These are phyloP conservation scores for Drosophila triauraria DNA, from an alignment of 1,140 invertebrate species.

Conservation along the genomic window DNA sequence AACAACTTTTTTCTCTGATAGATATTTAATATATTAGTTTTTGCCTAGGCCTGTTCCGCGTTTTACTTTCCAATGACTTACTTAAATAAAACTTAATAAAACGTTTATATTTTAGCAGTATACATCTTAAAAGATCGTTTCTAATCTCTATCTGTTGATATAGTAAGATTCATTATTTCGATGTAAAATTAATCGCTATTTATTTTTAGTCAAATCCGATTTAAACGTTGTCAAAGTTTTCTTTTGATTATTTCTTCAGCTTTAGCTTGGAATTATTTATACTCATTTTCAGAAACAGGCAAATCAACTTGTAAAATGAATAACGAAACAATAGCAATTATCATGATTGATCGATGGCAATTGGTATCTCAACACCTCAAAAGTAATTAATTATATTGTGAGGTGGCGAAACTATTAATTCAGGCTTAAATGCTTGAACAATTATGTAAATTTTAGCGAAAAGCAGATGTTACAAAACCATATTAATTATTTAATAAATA, in stretches of 20 bases:
- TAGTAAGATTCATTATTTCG: too few species aligned
- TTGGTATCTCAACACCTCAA: conserved; percentile 13
- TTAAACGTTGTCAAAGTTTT: not conserved
- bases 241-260: not conserved
- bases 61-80: not conserved
- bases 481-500: not conserved
- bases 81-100: not conserved
- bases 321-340: conserved; percentile 6
- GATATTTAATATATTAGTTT: not conserved
- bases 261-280: not conserved
- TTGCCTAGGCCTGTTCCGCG: not conserved
- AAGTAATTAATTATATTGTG: conserved; percentile 7
- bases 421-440: not conserved
- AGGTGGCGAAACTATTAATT: conserved; percentile 20
- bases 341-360: conserved; percentile 25
- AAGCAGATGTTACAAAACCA: not conserved
- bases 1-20: conserved; percentile 1
- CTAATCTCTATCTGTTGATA: not conserved
- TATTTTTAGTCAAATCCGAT: not conserved
- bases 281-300: not conserved
- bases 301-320: not conserved
- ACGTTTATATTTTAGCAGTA: not conserved
- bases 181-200: not conserved
- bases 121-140: not conserved
- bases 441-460: not conserved